A percentile compares a stretch with the other conserved stretches of the same genome.
phyloP scores from a whole-genome alignment of 2,888 invertebrate species.

The Zygaena filipendulae region DNA sequence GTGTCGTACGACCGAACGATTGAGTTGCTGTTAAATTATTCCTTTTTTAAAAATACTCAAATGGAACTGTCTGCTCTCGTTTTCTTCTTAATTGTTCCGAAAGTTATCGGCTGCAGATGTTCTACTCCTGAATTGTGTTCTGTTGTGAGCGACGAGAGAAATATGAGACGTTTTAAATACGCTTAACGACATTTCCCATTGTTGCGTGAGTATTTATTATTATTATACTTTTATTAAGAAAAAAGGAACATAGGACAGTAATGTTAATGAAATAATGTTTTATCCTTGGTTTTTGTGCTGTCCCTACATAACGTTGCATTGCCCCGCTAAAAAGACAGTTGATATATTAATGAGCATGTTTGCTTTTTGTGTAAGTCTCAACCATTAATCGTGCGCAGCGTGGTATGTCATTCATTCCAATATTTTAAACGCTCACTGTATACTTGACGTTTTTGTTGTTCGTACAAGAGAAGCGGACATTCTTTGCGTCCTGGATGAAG shows the following conservation, averaged over 20 bases:
- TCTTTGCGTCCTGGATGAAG: slow-evolving; percentile 32
- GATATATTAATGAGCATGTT: slow-evolving; percentile 66
- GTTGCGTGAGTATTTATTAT: slow-evolving; percentile 27
- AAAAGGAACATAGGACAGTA: not conserved
- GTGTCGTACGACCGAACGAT: slow-evolving; percentile 26
- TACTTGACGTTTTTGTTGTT: slow-evolving; percentile 58
- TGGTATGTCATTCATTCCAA: slow-evolving; percentile 69
- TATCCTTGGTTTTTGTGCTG: slow-evolving; percentile 23
- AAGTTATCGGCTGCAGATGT: slow-evolving; percentile 64
- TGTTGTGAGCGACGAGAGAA: slow-evolving; percentile 50
- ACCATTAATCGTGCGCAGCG: slow-evolving; percentile 64
- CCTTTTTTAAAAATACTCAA: slow-evolving; percentile 53
- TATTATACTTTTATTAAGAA: slow-evolving; percentile 1
- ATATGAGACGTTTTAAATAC: slow-evolving; percentile 48
- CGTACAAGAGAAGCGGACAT: slow-evolving; percentile 50
- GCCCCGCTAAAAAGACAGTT: slow-evolving; percentile 61
- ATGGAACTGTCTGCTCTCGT: slow-evolving; percentile 43
- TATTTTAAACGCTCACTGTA: slow-evolving; percentile 59
- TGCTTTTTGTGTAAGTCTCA: slow-evolving; percentile 58
- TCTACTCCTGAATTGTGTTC: slow-evolving; percentile 44
- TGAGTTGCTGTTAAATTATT: slow-evolving; percentile 32
- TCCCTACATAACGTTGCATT: slow-evolving; percentile 43
- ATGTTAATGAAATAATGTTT: not conserved
- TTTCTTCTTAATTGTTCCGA: slow-evolving; percentile 58
- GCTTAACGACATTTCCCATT: slow-evolving; percentile 34